These are phyloP conservation scores for Forbesichthys agassizii DNA, from an alignment of 2,113 vertebrate species.

Conservation along the genomic window DNA sequence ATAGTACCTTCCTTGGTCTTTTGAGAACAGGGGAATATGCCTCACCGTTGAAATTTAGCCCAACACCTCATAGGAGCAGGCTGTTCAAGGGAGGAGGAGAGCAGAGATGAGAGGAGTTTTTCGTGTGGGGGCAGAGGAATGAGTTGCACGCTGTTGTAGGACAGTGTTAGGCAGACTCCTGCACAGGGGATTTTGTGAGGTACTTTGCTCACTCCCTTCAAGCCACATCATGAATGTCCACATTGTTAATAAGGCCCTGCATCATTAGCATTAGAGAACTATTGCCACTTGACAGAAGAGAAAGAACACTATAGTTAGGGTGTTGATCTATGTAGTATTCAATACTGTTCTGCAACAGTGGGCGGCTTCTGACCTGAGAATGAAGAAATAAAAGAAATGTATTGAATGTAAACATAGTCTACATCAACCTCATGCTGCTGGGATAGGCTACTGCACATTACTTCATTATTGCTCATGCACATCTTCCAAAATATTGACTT, in stretches of 20 bases:
- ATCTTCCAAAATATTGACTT: not conserved
- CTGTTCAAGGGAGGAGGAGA: not conserved
- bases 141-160: constrained; percentile 39
- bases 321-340: not conserved
- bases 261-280: constrained; percentile 50
- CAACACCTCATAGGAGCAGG: not conserved
- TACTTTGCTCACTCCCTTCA: constrained; percentile 43
- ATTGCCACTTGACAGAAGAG: constrained; percentile 6
- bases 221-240: constrained; percentile 47
- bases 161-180: constrained; percentile 46
- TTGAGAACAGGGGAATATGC: not conserved
- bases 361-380: not conserved
- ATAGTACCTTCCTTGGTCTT: not conserved
- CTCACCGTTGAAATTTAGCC: not conserved
- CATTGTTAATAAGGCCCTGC: constrained; percentile 15
- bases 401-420: not conserved
- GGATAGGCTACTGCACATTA: not conserved
- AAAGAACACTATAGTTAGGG: not conserved
- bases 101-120: constrained; percentile 8
- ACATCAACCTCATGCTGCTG: not conserved
- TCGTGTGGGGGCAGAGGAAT: constrained; percentile 17
- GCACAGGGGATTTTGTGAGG: constrained; percentile 55
- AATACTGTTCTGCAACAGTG: not conserved
- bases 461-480: not conserved
- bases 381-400: not conserved